These are phyloP conservation scores for Procavia capensis DNA, from an alignment of 2,113 vertebrate genomes.

Conservation along the genomic window DNA sequence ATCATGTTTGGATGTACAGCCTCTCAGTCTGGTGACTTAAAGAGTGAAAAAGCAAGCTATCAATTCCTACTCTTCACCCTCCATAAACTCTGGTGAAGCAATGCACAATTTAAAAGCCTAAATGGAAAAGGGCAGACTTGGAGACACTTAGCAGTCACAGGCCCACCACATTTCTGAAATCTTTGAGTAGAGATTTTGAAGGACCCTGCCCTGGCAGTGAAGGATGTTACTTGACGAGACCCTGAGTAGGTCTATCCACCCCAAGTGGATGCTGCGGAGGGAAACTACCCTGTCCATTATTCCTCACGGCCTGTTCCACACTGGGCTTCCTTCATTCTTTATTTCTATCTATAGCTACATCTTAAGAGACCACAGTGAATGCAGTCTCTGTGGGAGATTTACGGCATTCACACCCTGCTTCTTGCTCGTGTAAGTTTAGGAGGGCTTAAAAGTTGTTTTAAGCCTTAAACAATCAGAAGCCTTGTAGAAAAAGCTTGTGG, in stretches of 20 bases:
- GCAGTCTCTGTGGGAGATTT: neutral
- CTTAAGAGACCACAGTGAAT: neutral
- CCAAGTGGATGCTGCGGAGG: neutral
- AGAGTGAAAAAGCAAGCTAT: neutral
- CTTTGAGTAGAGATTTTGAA: neutral
- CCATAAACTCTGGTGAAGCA: neutral
- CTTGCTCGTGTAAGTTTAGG: neutral
- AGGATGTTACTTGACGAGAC: too few species aligned
- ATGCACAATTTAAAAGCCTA: neutral
- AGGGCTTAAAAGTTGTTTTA: neutral
- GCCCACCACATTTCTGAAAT: neutral
- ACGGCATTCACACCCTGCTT: neutral
- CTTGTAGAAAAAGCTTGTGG: neutral
- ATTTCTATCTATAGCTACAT: neutral
- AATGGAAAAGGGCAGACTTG: neutral
- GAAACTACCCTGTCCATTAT: neutral
- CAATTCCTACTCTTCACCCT: neutral
- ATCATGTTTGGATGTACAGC: neutral
- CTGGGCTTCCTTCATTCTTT: neutral
- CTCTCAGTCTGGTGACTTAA: neutral
- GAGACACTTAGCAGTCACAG: neutral
- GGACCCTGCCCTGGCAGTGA: neutral
- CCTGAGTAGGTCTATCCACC: too few species aligned
- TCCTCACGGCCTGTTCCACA: too few species aligned
- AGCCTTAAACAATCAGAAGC: constrained; percentile 21